These are phyloP conservation scores for Neosalanx taihuensis DNA, from an alignment of 2,797 vertebrate genomes.

Conservation along the genomic window DNA sequence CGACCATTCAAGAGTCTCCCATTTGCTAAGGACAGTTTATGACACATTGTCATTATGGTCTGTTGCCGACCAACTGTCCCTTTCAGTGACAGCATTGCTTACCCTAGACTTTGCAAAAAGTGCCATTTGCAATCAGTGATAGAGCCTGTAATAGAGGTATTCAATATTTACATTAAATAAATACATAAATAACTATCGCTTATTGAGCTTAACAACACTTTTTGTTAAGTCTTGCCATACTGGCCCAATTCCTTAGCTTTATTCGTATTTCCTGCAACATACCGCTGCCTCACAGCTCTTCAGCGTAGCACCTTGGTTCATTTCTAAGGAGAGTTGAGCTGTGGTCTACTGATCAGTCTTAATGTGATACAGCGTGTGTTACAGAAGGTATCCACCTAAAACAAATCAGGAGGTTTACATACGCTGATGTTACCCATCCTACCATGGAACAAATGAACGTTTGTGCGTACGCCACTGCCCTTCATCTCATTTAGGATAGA, in stretches of 20 bases:
- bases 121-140: constrained; percentile 25
- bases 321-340: constrained; percentile 29
- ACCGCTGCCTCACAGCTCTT: neutral
- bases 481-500: neutral
- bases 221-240: constrained; percentile 4
- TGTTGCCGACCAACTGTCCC: constrained; percentile 1
- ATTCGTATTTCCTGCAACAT: constrained; percentile 5
- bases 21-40: constrained; percentile 26
- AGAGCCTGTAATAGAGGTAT: constrained; percentile 23
- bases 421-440: constrained; percentile 23
- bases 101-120: constrained; percentile 19
- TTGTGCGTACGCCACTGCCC: constrained; percentile 1
- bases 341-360: constrained; percentile 28
- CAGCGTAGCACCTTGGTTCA: constrained; percentile 49
- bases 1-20: constrained; percentile 23
- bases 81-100: constrained; percentile 27
- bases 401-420: constrained; percentile 41
- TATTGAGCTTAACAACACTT: constrained; percentile 37
- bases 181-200: constrained; percentile 47
- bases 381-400: constrained; percentile 14
- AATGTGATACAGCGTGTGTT: constrained; percentile 37
- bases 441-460: constrained; percentile 9
- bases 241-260: neutral
- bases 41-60: constrained; percentile 6
- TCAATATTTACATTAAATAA: constrained; percentile 61